These are phyloP conservation scores for Eucidaris tribuloides DNA, from an alignment of 35 echinoderm and acorn worm species.

Conservation along the genomic window DNA sequence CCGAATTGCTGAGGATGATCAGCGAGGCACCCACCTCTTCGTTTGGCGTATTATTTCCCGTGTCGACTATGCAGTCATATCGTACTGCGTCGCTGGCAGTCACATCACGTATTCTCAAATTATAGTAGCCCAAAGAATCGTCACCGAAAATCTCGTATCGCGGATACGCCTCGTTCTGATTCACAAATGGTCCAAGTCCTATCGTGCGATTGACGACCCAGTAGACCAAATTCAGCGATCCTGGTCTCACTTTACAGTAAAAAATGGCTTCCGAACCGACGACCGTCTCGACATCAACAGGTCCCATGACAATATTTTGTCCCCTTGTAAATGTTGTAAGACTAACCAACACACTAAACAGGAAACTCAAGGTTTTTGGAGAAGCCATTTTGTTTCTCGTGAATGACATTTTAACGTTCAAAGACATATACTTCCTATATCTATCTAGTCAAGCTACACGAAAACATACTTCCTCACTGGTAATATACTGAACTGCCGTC, in stretches of 20 bases:
- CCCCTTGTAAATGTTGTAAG: too few species aligned
- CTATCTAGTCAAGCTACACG: too few species aligned
- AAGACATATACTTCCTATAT: too few species aligned
- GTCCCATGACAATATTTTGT: slow-evolving; percentile 13
- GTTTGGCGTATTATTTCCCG: neutral
- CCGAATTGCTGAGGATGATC: neutral
- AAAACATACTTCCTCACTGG: too few species aligned
- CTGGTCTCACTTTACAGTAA: slow-evolving; percentile 12
- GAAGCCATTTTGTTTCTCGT: too few species aligned
- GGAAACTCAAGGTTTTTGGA: too few species aligned
- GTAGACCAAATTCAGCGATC: neutral
- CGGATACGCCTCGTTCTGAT: neutral
- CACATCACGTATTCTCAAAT: neutral
- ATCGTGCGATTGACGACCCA: slow-evolving; percentile 7
- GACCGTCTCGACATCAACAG: neutral
- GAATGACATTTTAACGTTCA: too few species aligned
- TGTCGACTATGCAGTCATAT: slow-evolving; percentile 2
- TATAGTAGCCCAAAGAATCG: neutral
- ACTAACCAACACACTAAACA: too few species aligned
- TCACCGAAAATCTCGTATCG: slow-evolving; percentile 10
- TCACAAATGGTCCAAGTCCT: neutral
- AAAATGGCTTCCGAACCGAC: neutral
- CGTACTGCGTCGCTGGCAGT: neutral
- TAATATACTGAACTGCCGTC: too few species aligned
- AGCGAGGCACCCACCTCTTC: neutral